phyloP scores from a whole-genome alignment of 2,113 vertebrate genomes.

The Leptocoma aspasia region DNA sequence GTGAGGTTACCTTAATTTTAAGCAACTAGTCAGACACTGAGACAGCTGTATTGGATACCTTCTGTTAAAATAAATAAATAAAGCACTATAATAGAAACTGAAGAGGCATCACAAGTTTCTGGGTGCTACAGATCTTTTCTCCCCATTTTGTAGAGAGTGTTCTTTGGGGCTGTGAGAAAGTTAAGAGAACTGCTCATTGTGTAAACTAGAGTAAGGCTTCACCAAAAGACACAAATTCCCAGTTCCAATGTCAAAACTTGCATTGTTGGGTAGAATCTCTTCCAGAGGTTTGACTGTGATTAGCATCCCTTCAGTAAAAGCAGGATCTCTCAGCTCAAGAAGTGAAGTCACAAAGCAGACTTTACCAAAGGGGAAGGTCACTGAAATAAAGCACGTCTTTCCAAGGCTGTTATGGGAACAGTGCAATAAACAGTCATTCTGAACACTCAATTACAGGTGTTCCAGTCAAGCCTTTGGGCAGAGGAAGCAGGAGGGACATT shows the following conservation, averaged over 20 bases:
- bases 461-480: slow-evolving; percentile 16
- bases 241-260: neutral
- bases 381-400: slow-evolving; percentile 50
- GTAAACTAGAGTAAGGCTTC: neutral
- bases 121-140: neutral
- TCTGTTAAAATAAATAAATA: neutral
- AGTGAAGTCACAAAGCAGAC: slow-evolving; percentile 42
- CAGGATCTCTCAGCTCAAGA: slow-evolving; percentile 38
- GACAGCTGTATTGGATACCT: slow-evolving; percentile 14
- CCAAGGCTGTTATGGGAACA: slow-evolving; percentile 65
- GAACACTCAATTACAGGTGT: slow-evolving; percentile 28
- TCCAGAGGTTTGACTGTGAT: neutral
- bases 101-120: slow-evolving; percentile 15
- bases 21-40: slow-evolving; percentile 57
- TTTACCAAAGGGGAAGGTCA: slow-evolving; percentile 71
- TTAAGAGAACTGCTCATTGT: neutral
- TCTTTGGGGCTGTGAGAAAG: neutral
- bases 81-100: neutral
- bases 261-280: neutral
- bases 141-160: neutral
- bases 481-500: neutral
- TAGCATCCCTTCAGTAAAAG: slow-evolving; percentile 20
- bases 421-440: slow-evolving; percentile 73
- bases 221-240: neutral
- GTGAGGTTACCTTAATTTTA: slow-evolving; percentile 16